phyloP scores from a whole-genome alignment of 2,888 invertebrate species.

The Myopa tessellatipennis region DNA sequence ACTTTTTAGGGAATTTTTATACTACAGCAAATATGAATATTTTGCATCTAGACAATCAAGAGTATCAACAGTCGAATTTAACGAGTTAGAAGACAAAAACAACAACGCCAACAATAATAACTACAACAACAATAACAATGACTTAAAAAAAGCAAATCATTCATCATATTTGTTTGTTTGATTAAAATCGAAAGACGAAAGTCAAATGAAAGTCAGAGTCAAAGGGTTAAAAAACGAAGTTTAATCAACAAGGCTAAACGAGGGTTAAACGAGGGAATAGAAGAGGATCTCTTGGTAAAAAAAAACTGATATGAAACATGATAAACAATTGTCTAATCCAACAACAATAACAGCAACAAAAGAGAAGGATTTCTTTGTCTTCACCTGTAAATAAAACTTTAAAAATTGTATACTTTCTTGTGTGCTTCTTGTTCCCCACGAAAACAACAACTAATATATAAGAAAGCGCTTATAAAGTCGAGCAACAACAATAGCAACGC shows the following conservation, averaged over 20 bases:
- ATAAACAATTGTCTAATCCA: not conserved
- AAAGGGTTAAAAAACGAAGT: not conserved
- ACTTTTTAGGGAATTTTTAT: conserved; percentile 45
- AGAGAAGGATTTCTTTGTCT: not conserved
- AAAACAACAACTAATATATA: not conserved
- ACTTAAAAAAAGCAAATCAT: not conserved
- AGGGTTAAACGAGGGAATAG: not conserved
- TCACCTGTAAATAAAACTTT: not conserved
- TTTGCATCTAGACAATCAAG: conserved; percentile 30
- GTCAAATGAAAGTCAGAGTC: not conserved
- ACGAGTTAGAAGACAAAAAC: conserved; percentile 48
- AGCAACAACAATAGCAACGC: conserved; percentile 1
- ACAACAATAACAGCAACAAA: too few species aligned
- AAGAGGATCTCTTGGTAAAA: not conserved
- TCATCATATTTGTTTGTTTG: conserved; percentile 35
- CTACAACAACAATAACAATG: not conserved
- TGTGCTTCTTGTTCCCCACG: not conserved
- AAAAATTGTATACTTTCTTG: not conserved
- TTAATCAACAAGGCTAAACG: not conserved
- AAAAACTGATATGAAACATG: not conserved
- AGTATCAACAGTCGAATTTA: conserved; percentile 45
- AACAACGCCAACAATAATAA: not conserved
- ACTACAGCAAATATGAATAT: conserved; percentile 34
- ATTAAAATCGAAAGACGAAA: conserved; percentile 32
- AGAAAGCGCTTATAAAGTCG: not conserved